Percentiles rank a stretch among this genome's conserved stretches.
phyloP scores from a whole-genome alignment of 2,797 vertebrate species.

The Babyrousa celebensis region DNA sequence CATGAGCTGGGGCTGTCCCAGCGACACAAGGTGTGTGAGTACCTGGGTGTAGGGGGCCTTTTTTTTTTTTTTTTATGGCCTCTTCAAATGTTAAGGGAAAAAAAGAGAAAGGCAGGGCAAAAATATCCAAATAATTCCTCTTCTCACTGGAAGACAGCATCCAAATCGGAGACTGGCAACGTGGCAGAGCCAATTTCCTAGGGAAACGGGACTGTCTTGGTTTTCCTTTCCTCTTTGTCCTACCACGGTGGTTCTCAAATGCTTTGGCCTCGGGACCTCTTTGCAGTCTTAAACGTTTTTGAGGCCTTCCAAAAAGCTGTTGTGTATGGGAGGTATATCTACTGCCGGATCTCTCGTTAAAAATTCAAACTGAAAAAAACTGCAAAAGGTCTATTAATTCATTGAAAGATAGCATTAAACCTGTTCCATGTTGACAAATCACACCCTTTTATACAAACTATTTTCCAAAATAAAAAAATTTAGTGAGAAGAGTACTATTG shows the following conservation, averaged over 20 bases:
- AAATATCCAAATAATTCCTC: background rate
- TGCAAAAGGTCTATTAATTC: background rate
- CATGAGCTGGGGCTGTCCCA: background rate
- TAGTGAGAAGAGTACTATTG: background rate
- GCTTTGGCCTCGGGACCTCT: background rate
- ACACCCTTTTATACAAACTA: background rate
- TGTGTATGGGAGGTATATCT: background rate
- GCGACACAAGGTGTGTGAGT: background rate
- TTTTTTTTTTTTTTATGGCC: background rate
- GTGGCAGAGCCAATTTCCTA: background rate
- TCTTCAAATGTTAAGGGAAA: background rate
- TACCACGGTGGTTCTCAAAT: background rate
- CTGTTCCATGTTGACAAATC: background rate
- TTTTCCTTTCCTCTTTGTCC: background rate
- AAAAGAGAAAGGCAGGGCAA: background rate
- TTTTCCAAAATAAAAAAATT: constrained; percentile 34
- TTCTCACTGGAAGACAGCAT: background rate
- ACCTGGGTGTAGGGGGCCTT: background rate
- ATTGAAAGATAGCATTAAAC: constrained; percentile 24
- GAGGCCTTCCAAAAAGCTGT: background rate
- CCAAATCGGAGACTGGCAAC: accelerated
- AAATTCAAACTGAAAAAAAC: constrained; percentile 56
- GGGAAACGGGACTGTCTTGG: background rate
- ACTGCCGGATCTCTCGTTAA: background rate
- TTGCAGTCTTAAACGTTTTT: background rate